Conservation (phyloP, 2,113 vertebrate genomes). For the Penelope pileata region DNA sequence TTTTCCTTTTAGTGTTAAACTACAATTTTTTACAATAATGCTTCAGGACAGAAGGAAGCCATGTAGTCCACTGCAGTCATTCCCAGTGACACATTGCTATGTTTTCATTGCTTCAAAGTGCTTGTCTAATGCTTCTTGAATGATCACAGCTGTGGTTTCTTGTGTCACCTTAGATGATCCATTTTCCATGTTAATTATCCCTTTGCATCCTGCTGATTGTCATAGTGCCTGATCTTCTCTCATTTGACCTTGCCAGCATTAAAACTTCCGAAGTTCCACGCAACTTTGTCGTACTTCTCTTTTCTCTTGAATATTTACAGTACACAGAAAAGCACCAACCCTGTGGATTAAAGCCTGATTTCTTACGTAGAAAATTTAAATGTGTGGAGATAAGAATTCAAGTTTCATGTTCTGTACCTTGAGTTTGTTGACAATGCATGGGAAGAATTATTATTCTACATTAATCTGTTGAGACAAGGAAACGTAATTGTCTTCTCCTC, state of each 20-base stretch:
- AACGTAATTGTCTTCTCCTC: background rate
- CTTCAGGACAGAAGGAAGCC: constrained; percentile 33
- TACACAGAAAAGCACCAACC: rapidly evolving
- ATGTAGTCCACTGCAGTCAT: background rate
- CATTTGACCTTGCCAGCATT: background rate
- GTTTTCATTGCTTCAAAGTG: background rate
- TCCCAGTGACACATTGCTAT: background rate
- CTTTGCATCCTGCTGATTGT: background rate
- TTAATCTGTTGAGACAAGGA: background rate
- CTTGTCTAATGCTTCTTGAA: background rate
- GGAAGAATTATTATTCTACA: background rate
- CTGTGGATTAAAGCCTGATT: background rate
- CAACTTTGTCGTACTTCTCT: background rate
- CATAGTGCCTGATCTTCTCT: background rate
- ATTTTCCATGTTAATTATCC: background rate
- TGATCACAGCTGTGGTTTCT: constrained; percentile 9
- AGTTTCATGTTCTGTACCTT: background rate
- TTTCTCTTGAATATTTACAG: background rate
- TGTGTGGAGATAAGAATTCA: background rate
- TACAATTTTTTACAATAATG: background rate
- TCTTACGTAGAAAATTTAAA: background rate
- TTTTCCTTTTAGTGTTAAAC: background rate
- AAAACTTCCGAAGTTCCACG: background rate
- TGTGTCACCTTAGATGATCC: background rate
- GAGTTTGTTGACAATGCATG: background rate